These are phyloP conservation scores for Rhodeus uyekii DNA, from an alignment of 2,797 vertebrate genomes.

Conservation along the genomic window DNA sequence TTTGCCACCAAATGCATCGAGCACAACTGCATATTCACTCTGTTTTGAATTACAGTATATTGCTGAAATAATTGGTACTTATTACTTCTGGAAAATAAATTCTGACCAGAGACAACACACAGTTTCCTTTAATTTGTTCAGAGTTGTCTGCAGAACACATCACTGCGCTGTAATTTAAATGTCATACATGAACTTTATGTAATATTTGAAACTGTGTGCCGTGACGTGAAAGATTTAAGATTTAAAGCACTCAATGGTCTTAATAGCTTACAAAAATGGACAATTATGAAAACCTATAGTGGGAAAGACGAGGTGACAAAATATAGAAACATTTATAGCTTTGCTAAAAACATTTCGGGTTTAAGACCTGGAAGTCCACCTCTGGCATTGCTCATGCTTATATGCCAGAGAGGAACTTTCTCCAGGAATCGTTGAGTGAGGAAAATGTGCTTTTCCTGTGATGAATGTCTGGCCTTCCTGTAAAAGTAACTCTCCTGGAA, in stretches of 20 bases:
- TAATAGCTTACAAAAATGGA: not conserved
- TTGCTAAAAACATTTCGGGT: not conserved
- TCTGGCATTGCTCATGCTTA: not conserved
- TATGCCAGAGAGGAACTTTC: slow-evolving; percentile 14
- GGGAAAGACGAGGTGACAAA: not conserved
- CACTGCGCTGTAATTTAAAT: slow-evolving; percentile 1
- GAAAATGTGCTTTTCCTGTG: slow-evolving; percentile 33
- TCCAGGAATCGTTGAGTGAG: not conserved
- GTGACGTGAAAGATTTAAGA: not conserved
- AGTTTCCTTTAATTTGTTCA: slow-evolving; percentile 22
- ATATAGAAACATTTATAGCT: not conserved
- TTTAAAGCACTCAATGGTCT: not conserved
- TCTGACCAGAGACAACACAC: slow-evolving; percentile 27
- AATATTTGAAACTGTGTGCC: not conserved
- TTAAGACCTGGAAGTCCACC: not conserved
- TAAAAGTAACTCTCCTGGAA: slow-evolving; percentile 67
- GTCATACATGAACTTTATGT: not conserved
- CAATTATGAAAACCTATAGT: not conserved
- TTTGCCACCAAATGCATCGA: not conserved
- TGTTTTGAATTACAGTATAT: slow-evolving; percentile 43
- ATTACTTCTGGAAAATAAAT: slow-evolving; percentile 13
- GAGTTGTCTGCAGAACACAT: slow-evolving; percentile 1
- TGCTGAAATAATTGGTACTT: slow-evolving; percentile 39
- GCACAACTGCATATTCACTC: slow-evolving; percentile 47
- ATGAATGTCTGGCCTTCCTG: slow-evolving; percentile 33